Evolutionary conservation across 2,888 invertebrate genomes (phyloP), one percentile per base, ranked within the genome.

Genomic region (Lacanobia wlatinum): DNA sequence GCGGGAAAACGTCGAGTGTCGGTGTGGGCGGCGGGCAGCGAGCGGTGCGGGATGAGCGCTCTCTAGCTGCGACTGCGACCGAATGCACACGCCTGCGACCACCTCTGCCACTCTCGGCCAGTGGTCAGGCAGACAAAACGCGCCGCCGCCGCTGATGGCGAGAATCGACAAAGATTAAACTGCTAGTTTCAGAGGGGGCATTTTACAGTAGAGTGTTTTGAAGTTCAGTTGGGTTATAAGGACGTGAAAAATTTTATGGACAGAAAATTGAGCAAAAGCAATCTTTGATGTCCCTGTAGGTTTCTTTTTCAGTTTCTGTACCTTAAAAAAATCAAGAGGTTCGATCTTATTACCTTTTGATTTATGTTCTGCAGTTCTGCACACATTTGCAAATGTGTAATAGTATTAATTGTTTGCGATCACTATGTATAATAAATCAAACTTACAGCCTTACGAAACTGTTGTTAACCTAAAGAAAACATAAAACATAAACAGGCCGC

Each of bases 61-160:
- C 90, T 84, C 89, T 81, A 84, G 90, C 87, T 89, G 87, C 90
- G 94, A 93, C 91, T 91, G 92, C 88, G 92, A 89, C 86, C 89
- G 92, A 92, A 91, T 92, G 92, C 88, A 88, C 87, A 88, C 87
- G 86, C 84, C 87, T 72, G 87, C 87, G 87, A 85, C 88, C 89
- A 87, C 87, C 88, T 87, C 90, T 84, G 87, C 88, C 87, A 84
- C 84, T 87, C 83, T 87, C 91, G 93, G 91, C 89, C 94, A 93
- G 87, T 92, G 94, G 95, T 94, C 95, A 94, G 92, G 87, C 90
- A 87, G 87, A 87, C 88, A 87, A 87, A 85, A 86, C 87, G 86
- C 90, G 89, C 89, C 92, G 91, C 89, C 90, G 86, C 89, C 86
- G 82, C 86, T 69, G 76, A 82, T 65, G 73, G 82, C 84, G 79